Conservation (phyloP, 2,797 vertebrate species). For the Graptemys geographica region DNA sequence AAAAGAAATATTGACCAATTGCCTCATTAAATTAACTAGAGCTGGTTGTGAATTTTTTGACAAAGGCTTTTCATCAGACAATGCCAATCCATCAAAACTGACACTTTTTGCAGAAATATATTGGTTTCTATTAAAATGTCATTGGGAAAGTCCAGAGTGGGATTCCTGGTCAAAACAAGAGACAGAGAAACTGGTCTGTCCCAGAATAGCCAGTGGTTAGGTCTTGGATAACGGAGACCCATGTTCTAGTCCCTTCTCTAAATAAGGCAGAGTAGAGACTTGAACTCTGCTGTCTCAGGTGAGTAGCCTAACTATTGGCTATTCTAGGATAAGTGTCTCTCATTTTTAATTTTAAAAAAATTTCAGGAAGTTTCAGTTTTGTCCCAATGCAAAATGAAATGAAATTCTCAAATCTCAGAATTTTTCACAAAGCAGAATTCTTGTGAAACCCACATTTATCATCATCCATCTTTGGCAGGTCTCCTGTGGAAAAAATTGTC, state of each 20-base stretch:
- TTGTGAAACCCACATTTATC: not conserved
- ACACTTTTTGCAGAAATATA: too few species aligned
- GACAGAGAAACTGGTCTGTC: not conserved
- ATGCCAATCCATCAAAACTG: not conserved
- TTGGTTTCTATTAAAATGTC: not conserved
- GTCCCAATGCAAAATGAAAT: not conserved
- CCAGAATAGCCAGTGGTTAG: not conserved
- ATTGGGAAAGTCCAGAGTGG: too few species aligned
- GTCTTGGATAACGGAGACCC: not conserved
- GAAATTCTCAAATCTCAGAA: not conserved
- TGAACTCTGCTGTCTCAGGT: not conserved
- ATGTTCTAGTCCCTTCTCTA: not conserved
- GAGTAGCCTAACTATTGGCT: too few species aligned
- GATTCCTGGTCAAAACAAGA: not conserved
- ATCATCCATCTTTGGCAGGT: conserved; percentile 9
- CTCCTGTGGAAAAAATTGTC: not conserved
- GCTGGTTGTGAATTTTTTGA: not conserved
- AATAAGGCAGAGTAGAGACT: not conserved
- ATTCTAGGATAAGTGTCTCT: not conserved
- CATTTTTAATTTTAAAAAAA: not conserved
- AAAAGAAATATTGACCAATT: not conserved
- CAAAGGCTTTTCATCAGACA: not conserved
- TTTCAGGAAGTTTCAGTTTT: not conserved
- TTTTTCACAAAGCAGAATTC: not conserved
- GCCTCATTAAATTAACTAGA: not conserved